Evolutionary conservation across 2,113 vertebrate genomes (phyloP).

Genomic region (Channa argus): DNA sequence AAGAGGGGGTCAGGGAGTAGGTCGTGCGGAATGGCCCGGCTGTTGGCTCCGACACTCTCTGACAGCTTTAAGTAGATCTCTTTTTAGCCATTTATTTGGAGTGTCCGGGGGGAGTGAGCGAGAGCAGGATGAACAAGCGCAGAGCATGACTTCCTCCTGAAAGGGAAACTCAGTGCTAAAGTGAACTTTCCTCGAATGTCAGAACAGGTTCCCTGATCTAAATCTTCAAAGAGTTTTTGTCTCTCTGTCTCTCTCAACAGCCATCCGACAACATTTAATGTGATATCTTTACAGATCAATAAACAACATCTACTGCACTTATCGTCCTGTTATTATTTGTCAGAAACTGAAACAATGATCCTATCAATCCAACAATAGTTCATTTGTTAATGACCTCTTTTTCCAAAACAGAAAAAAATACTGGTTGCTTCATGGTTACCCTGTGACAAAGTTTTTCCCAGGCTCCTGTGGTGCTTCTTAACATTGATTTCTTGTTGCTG

Average conservation of each 20-base stretch:
- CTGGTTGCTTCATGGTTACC: conserved; percentile 15
- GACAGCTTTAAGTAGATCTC: conserved; percentile 88
- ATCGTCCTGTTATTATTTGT: background rate
- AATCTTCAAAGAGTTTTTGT: conserved; percentile 14
- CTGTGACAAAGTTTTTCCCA: conserved; percentile 37
- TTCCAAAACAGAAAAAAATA: background rate
- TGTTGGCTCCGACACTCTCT: conserved; percentile 85
- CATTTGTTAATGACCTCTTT: background rate
- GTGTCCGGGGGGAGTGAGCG: conserved; percentile 59
- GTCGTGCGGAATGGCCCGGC: conserved; percentile 86
- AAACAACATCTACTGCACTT: background rate
- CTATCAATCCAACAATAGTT: background rate
- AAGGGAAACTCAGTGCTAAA: conserved; percentile 51
- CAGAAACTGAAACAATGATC: too few species aligned
- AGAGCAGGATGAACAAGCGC: conserved; percentile 76
- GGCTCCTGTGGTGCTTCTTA: conserved; percentile 52
- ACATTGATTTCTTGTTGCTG: conserved; percentile 67
- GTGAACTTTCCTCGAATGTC: conserved; percentile 46
- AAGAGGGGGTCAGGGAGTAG: conserved; percentile 84
- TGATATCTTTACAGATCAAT: background rate
- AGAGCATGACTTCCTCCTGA: conserved; percentile 68
- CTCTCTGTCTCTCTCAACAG: background rate
- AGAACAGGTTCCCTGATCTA: conserved; percentile 10
- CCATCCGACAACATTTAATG: background rate
- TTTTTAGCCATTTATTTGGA: conserved; percentile 84